Conservation (phyloP, 2,113 vertebrate genomes). For the Vimba vimba region DNA sequence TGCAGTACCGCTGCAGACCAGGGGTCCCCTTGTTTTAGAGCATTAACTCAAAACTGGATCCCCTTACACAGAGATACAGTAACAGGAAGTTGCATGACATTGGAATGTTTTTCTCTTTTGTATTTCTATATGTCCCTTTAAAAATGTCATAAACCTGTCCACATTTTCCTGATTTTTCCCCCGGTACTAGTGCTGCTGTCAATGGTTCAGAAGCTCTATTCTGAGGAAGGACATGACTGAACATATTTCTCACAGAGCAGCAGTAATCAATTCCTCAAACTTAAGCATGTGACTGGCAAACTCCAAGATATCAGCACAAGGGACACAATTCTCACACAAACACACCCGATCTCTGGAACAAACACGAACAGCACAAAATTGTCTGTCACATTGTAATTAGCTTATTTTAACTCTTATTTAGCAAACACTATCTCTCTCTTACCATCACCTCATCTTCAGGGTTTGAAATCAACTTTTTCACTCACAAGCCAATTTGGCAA, state of each 20-base stretch:
- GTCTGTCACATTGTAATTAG: background rate
- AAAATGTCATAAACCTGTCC: background rate
- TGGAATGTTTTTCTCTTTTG: background rate
- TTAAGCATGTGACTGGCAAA: slow-evolving; percentile 70
- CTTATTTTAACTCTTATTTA: background rate
- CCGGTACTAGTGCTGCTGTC: background rate
- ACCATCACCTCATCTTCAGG: background rate
- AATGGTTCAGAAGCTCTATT: slow-evolving; percentile 28
- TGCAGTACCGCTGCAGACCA: too few species aligned
- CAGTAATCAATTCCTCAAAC: slow-evolving; percentile 65
- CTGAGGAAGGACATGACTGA: slow-evolving; percentile 62
- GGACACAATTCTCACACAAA: slow-evolving; percentile 58
- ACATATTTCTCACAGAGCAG: slow-evolving; percentile 60
- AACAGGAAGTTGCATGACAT: slow-evolving; percentile 4
- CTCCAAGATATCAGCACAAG: slow-evolving; percentile 17
- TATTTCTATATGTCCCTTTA: background rate
- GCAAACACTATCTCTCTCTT: background rate
- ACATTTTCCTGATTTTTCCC: background rate
- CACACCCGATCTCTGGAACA: slow-evolving; percentile 4
- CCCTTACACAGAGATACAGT: background rate
- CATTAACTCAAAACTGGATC: background rate
- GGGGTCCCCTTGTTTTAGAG: background rate
- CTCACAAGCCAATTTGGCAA: background rate
- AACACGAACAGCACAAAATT: background rate
- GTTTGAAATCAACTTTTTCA: background rate